phyloP scores from a whole-genome alignment of 1,140 invertebrate genomes.

The Papilio glaucus region DNA sequence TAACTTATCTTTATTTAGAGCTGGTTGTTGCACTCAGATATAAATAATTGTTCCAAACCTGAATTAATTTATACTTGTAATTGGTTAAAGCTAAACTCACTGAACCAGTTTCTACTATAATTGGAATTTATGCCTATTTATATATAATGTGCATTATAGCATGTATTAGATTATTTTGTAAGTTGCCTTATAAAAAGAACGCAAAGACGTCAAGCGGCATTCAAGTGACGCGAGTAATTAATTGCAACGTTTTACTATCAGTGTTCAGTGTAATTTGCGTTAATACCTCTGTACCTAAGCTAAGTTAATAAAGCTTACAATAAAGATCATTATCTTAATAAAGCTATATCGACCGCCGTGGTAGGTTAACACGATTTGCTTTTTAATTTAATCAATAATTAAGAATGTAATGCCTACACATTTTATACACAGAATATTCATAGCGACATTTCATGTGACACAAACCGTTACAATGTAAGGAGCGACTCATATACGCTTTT shows the following conservation, averaged over 20 bases:
- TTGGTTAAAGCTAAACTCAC: conserved; percentile 24
- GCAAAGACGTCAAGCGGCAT: neutral
- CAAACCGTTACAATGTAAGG: conserved; percentile 59
- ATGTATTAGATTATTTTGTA: too few species aligned
- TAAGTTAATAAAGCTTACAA: conserved; percentile 9
- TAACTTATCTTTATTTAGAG: conserved; percentile 34
- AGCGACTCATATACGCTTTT: conserved; percentile 37
- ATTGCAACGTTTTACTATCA: neutral
- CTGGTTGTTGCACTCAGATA: conserved; percentile 19
- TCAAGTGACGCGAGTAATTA: neutral
- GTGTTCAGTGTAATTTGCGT: neutral
- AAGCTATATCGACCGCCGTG: conserved; percentile 37
- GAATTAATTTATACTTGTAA: conserved; percentile 27
- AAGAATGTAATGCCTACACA: conserved; percentile 31
- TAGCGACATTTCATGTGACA: conserved; percentile 49
- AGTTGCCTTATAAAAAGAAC: too few species aligned
- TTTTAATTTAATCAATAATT: conserved; percentile 39
- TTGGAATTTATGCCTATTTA: conserved; percentile 17
- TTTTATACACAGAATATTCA: conserved; percentile 45
- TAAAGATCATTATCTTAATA: conserved; percentile 28
- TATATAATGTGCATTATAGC: too few species aligned
- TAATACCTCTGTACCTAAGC: neutral
- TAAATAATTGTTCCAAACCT: conserved; percentile 26
- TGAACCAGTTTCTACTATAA: neutral
- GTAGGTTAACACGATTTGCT: conserved; percentile 39